A percentile compares a stretch with the other conserved stretches of the same genome.
Conservation (phyloP, 2,888 invertebrate species). For the Pocota personata region DNA sequence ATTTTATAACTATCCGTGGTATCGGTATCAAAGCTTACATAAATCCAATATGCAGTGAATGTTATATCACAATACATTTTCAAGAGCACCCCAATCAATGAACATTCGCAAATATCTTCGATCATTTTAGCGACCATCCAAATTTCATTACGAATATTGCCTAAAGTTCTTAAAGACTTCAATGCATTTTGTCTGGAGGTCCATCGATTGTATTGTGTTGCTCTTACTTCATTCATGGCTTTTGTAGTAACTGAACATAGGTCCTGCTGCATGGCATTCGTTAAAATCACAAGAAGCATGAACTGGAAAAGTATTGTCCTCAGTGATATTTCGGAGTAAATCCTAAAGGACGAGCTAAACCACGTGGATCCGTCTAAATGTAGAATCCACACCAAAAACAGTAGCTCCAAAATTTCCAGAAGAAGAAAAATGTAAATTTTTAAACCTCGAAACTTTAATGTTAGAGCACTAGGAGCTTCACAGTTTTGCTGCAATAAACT, state of each 20-base stretch:
- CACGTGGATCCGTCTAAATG: neutral
- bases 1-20: neutral
- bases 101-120: slow-evolving; percentile 30
- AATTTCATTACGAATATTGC: slow-evolving; percentile 17
- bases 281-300: slow-evolving; percentile 3
- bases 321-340: slow-evolving; percentile 16
- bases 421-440: neutral
- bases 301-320: slow-evolving; percentile 15
- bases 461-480: neutral
- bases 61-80: slow-evolving; percentile 22
- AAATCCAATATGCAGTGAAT: neutral
- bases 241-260: neutral
- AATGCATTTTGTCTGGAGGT: neutral
- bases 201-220: neutral
- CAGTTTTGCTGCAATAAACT: neutral
- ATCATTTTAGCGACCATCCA: slow-evolving; percentile 29
- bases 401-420: neutral
- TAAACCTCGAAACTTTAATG: neutral
- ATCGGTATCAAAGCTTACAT: neutral
- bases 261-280: neutral
- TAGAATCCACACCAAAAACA: neutral
- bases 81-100: slow-evolving; percentile 6
- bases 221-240: neutral
- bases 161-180: neutral
- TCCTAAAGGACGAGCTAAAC: neutral